Conservation (phyloP, 2,888 invertebrate genomes). For the Griposia aprilina region DNA sequence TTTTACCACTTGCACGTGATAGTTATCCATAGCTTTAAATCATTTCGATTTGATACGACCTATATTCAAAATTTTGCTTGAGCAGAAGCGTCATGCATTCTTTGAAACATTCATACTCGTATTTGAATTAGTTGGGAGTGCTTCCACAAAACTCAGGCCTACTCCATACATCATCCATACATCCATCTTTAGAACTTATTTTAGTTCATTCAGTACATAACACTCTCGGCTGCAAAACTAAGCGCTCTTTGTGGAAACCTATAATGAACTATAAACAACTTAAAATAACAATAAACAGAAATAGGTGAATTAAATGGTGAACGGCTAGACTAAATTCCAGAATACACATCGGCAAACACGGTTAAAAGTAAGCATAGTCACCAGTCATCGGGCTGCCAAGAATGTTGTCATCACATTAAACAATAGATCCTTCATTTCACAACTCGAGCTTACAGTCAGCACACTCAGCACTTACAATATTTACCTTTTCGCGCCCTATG, state of each 20-base stretch:
- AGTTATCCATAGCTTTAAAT: neutral
- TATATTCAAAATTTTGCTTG: neutral
- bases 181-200: neutral
- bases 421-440: conserved; percentile 41
- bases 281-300: conserved; percentile 12
- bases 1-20: conserved; percentile 12
- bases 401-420: conserved; percentile 49
- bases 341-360: conserved; percentile 18
- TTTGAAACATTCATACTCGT: neutral
- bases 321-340: conserved; percentile 16
- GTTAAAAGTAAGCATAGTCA: conserved; percentile 35
- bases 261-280: neutral
- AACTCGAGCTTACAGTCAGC: conserved; percentile 41
- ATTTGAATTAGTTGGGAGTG: neutral
- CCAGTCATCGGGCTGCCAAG: conserved; percentile 28
- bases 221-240: no score
- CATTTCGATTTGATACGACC: conserved; percentile 8
- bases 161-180: no score
- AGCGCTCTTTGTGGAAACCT: neutral
- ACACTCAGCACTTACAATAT: conserved; percentile 24
- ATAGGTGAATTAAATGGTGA: conserved; percentile 18
- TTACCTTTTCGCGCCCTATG: conserved; percentile 12
- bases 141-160: neutral
- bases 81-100: neutral
- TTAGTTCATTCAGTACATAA: neutral